phyloP scores from a whole-genome alignment of 1,140 invertebrate genomes.

The Heliconius hermathena region DNA sequence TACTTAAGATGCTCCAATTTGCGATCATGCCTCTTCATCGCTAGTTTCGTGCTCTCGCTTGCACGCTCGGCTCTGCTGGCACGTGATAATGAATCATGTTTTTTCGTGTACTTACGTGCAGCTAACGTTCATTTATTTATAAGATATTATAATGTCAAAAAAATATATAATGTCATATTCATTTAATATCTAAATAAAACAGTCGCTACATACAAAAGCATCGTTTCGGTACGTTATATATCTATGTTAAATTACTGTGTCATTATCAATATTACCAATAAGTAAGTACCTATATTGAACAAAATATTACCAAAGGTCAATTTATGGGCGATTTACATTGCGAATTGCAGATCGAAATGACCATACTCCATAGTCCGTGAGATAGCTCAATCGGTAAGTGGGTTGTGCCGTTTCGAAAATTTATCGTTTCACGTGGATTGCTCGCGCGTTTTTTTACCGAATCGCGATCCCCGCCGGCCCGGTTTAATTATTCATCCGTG shows the following conservation, averaged over 20 bases:
- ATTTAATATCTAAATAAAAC: not conserved
- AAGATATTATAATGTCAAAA: too few relatives aligned
- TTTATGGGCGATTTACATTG: not conserved
- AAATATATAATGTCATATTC: too few relatives aligned
- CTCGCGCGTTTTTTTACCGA: slow-evolving; percentile 67
- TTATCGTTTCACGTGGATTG: slow-evolving; percentile 62
- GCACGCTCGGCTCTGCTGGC: too few relatives aligned
- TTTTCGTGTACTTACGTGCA: too few relatives aligned
- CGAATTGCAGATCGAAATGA: not conserved
- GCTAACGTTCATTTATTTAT: too few relatives aligned
- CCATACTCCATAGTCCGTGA: not conserved
- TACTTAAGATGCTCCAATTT: too few relatives aligned
- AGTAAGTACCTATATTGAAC: not conserved
- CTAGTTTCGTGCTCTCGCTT: too few relatives aligned
- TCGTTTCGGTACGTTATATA: not conserved
- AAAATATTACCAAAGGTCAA: not conserved
- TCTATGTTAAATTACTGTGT: not conserved
- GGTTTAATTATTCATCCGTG: slow-evolving; percentile 81
- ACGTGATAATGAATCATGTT: too few relatives aligned
- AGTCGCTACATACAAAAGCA: not conserved
- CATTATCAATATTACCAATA: not conserved
- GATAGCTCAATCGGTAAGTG: slow-evolving; percentile 60
- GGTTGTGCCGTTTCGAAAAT: slow-evolving; percentile 71
- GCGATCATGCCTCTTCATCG: too few relatives aligned
- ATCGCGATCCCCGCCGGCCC: slow-evolving; percentile 69